A percentile compares a stretch with the other conserved stretches of the same genome.
phyloP scores from a whole-genome alignment of 1,140 invertebrate species.

The Psilanteris sp. region DNA sequence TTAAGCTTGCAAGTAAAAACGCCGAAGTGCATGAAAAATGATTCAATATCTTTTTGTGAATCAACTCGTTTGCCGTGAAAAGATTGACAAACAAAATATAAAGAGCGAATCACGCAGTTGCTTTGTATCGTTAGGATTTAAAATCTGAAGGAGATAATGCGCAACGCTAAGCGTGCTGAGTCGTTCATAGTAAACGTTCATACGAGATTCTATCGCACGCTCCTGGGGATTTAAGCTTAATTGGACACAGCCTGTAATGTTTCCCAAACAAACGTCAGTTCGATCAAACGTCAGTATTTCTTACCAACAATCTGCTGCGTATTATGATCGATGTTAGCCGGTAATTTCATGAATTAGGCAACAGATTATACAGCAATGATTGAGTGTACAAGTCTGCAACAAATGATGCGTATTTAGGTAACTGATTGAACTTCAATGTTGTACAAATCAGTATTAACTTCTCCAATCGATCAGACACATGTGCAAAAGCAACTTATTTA shows the following conservation, averaged over 20 bases:
- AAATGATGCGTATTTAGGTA: constrained; percentile 49
- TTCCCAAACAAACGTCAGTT: constrained; percentile 42
- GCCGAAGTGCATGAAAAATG: constrained; percentile 10
- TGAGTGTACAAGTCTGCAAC: constrained; percentile 23
- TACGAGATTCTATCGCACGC: constrained; percentile 55
- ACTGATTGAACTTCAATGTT: constrained; percentile 51
- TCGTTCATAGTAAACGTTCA: constrained; percentile 35
- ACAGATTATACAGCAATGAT: constrained; percentile 54
- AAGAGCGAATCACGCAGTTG: constrained; percentile 11
- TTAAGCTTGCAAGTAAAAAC: too few relatives aligned
- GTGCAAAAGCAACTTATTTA: too few relatives aligned
- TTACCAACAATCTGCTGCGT: constrained; percentile 53
- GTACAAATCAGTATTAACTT: constrained; percentile 30
- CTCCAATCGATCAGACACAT: constrained; percentile 21
- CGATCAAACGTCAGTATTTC: constrained; percentile 56
- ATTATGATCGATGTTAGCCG: constrained; percentile 51
- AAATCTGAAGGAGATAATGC: constrained; percentile 26
- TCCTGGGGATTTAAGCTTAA: constrained; percentile 57
- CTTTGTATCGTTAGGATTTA: constrained; percentile 44
- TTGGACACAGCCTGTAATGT: constrained; percentile 57
- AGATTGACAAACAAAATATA: constrained; percentile 37
- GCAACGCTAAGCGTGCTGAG: constrained; percentile 28
- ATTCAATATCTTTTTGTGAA: constrained; percentile 12
- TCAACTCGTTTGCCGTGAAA: constrained; percentile 14
- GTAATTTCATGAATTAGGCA: constrained; percentile 61